A percentile compares a stretch with the other conserved stretches of the same genome.
Evolutionary conservation across 2,888 invertebrate species (phyloP).

Genomic region (Drosophila bunnanda): DNA sequence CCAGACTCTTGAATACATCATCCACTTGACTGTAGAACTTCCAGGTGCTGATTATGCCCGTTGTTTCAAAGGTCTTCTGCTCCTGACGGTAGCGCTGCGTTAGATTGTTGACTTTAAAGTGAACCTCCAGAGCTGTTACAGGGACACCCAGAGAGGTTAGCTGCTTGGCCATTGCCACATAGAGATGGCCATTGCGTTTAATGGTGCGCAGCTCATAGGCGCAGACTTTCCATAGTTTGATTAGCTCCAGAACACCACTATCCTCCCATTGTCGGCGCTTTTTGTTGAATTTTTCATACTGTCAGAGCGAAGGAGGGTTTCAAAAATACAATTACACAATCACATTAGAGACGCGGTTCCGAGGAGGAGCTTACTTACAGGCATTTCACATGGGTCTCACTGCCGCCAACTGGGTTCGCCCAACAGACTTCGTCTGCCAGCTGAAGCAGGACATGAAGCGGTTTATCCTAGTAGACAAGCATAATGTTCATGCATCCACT

Average conservation of each 20-base stretch:
- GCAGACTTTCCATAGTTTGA: constrained; percentile 84
- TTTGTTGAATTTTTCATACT: constrained; percentile 85
- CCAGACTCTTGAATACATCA: constrained; percentile 84
- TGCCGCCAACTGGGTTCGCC: constrained; percentile 77
- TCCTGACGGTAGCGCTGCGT: constrained; percentile 84
- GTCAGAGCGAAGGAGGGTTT: accelerated
- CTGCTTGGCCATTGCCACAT: constrained; percentile 85
- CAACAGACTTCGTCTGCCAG: constrained; percentile 72
- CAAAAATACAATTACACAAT: neutral
- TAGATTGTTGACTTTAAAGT: constrained; percentile 84
- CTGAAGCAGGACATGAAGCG: constrained; percentile 71
- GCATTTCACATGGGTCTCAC: constrained; percentile 84
- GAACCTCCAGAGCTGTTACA: constrained; percentile 83
- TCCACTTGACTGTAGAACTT: constrained; percentile 84
- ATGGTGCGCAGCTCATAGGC: constrained; percentile 84
- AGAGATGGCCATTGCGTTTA: constrained; percentile 84
- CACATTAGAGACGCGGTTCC: neutral
- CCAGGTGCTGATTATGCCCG: constrained; percentile 84
- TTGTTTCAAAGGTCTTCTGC: constrained; percentile 84
- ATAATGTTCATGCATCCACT: constrained; percentile 58
- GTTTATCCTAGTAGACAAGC: constrained; percentile 58
- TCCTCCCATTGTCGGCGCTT: constrained; percentile 85
- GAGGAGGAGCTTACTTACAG: constrained; percentile 69
- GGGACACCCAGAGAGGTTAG: constrained; percentile 84
- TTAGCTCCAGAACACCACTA: constrained; percentile 83